Conservation (phyloP, 30 jellyfish, hydroid and myxozoan species). For the Rhopilema esculentum region DNA sequence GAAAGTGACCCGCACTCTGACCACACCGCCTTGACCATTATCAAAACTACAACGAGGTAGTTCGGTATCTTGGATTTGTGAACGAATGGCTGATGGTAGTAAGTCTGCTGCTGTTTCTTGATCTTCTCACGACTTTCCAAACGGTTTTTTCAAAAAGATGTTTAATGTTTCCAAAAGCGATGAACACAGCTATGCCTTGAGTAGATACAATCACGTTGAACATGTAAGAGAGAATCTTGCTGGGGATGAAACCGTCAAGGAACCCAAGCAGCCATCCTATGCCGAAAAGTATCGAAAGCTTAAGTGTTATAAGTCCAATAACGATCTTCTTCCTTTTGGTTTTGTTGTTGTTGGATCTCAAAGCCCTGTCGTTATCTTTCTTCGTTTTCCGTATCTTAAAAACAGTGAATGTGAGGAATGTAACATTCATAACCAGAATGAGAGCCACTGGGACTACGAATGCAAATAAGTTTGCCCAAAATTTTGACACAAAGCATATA, state of each 20-base stretch:
- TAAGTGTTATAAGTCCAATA: conserved; percentile 3
- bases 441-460: conserved; percentile 15
- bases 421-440: conserved; percentile 6
- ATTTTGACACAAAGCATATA: conserved; percentile 9
- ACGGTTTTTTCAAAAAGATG: neutral
- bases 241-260: neutral
- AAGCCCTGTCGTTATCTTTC: neutral
- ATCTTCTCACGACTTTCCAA: neutral
- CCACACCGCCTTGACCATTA: no score
- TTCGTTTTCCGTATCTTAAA: neutral
- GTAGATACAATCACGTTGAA: neutral
- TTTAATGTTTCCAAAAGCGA: conserved; percentile 14
- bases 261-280: conserved; percentile 41
- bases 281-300: conserved; percentile 33
- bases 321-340: conserved; percentile 25
- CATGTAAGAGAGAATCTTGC: neutral
- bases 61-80: neutral
- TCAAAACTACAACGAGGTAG: neutral
- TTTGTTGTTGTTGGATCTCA: neutral
- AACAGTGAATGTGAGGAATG: neutral
- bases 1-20: no score
- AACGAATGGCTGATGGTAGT: neutral
- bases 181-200: conserved; percentile 16
- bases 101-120: neutral
- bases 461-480: conserved; percentile 42